Conservation (phyloP, 2,113 vertebrate species). For the Eubucco bourcierii region DNA sequence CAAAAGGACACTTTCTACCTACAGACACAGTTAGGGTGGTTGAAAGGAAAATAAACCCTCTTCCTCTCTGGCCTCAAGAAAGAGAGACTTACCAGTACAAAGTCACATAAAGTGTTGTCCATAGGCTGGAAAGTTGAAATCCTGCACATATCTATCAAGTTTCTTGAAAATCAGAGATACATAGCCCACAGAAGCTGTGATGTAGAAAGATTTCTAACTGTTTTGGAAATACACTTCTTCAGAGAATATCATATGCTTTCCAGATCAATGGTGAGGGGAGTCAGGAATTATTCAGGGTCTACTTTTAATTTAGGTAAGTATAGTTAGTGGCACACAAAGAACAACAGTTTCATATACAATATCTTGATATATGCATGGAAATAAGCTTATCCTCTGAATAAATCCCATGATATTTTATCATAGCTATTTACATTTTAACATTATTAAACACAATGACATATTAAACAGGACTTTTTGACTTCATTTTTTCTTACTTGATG, state of each 20-base stretch:
- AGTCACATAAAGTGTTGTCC: background rate
- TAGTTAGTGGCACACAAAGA: background rate
- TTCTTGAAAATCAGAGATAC: background rate
- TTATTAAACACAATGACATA: background rate
- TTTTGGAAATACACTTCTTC: background rate
- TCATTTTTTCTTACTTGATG: background rate
- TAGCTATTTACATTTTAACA: background rate
- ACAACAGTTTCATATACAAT: background rate
- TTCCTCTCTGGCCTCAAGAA: background rate
- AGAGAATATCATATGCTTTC: background rate
- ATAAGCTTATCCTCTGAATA: background rate
- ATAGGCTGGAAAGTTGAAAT: background rate
- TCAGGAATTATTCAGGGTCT: background rate
- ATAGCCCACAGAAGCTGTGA: background rate
- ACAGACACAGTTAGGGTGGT: background rate
- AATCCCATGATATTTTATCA: background rate
- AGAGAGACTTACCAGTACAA: background rate
- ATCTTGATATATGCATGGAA: background rate
- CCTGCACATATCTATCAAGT: background rate
- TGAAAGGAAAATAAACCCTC: background rate
- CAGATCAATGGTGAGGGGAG: background rate
- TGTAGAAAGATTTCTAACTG: background rate
- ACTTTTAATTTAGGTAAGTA: background rate
- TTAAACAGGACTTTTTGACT: background rate
- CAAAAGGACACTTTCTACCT: background rate